Evolutionary conservation across 2,113 vertebrate genomes (phyloP).

Genomic region (Clarias gariepinus): DNA sequence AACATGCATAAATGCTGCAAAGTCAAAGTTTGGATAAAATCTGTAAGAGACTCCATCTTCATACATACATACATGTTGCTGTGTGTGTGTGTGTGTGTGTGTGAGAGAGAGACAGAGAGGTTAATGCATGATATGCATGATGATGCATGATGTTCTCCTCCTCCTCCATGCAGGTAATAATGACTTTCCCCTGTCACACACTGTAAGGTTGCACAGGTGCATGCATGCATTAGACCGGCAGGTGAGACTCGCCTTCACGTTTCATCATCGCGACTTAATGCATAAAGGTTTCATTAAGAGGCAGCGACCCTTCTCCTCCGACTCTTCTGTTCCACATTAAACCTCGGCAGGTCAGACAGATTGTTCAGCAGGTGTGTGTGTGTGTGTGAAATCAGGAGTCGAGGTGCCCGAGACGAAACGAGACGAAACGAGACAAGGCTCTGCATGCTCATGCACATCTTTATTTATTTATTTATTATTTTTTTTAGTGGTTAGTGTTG

Average conservation of each 20-base stretch:
- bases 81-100: too few relatives aligned
- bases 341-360: background rate
- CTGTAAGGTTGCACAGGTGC: background rate
- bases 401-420: background rate
- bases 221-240: background rate
- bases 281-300: too few relatives aligned
- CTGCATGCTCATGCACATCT: background rate
- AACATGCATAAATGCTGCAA: background rate
- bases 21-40: constrained; percentile 12
- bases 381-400: background rate
- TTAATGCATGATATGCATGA: too few relatives aligned
- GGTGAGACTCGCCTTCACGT: background rate
- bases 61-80: too few relatives aligned
- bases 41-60: background rate
- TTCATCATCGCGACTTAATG: background rate
- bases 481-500: background rate
- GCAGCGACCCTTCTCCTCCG: too few relatives aligned
- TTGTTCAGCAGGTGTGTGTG: background rate
- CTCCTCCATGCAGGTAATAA: background rate
- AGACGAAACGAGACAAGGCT: background rate
- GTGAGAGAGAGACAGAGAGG: too few relatives aligned
- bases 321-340: background rate
- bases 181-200: too few relatives aligned
- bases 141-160: background rate
- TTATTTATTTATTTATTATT: background rate